phyloP scores from a whole-genome alignment of 2,888 invertebrate genomes.

The Barypeithes pellucidus region DNA sequence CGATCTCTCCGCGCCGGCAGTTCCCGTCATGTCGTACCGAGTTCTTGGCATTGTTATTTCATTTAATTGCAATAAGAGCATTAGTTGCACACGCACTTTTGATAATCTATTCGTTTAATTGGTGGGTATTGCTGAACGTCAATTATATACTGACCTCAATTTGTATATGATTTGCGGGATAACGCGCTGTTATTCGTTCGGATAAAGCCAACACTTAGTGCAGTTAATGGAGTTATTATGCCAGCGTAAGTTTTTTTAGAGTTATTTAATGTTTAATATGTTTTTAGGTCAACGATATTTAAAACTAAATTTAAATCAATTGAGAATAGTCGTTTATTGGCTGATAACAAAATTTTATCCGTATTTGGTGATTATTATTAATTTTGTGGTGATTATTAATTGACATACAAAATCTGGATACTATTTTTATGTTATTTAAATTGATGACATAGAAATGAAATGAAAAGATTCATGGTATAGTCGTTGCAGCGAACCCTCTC shows the following conservation, averaged over 20 bases:
- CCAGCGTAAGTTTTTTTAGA: slow-evolving; percentile 18
- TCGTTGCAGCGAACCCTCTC: too few relatives aligned
- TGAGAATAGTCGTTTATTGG: slow-evolving; percentile 1
- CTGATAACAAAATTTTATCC: neutral
- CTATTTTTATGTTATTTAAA: neutral
- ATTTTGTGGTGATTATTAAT: neutral
- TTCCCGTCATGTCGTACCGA: slow-evolving; percentile 40
- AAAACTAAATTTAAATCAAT: slow-evolving; percentile 7
- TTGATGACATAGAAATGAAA: neutral
- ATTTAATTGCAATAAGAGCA: slow-evolving; percentile 43
- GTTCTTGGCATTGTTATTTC: slow-evolving; percentile 36
- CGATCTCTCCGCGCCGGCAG: slow-evolving; percentile 42
- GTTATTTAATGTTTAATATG: slow-evolving; percentile 9
- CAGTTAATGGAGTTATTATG: slow-evolving; percentile 26
- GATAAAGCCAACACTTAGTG: slow-evolving; percentile 16
- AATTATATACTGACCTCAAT: slow-evolving; percentile 44
- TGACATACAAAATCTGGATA: neutral
- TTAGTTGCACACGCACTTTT: slow-evolving; percentile 30
- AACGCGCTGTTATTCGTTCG: slow-evolving; percentile 26
- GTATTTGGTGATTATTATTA: neutral
- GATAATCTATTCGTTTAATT: slow-evolving; percentile 40
- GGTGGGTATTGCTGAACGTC: slow-evolving; percentile 31
- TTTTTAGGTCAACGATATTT: slow-evolving; percentile 9
- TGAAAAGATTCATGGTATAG: too few relatives aligned
- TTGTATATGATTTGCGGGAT: slow-evolving; percentile 33